Conservation (phyloP, 2,888 invertebrate genomes). For the Pedicia rivosa region DNA sequence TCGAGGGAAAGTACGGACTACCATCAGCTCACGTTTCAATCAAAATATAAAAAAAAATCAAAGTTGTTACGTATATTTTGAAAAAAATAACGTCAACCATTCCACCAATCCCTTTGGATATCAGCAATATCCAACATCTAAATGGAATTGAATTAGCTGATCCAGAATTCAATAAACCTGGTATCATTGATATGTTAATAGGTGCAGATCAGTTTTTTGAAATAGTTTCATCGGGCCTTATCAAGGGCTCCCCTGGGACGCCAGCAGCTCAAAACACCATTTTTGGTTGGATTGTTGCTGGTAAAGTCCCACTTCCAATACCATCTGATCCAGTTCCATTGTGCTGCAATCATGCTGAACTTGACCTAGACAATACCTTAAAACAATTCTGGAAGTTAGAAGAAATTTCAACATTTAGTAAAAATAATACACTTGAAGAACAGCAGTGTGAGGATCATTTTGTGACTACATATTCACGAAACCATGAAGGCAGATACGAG, state of each 20-base stretch:
- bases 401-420: not conserved
- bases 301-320: no score
- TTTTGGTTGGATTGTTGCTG: no score
- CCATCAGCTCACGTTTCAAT: no score
- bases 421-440: not conserved
- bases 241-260: no score
- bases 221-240: slow-evolving; percentile 3
- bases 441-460: not conserved
- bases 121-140: slow-evolving; percentile 7
- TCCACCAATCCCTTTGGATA: no score
- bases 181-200: slow-evolving; percentile 8
- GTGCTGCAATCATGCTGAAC: no score
- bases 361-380: not conserved
- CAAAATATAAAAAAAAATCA: no score
- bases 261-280: no score
- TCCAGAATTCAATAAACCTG: slow-evolving; percentile 7
- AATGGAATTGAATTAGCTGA: slow-evolving; percentile 9
- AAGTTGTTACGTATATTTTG: no score
- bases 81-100: no score
- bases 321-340: no score
- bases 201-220: slow-evolving; percentile 10
- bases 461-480: not conserved
- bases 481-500: not conserved
- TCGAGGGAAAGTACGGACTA: no score
- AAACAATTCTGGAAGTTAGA: slow-evolving; percentile 8